Evolutionary conservation across 37 sponge, comb jelly and placozoan genomes (phyloP).

Genomic region (Agelas oroides): DNA sequence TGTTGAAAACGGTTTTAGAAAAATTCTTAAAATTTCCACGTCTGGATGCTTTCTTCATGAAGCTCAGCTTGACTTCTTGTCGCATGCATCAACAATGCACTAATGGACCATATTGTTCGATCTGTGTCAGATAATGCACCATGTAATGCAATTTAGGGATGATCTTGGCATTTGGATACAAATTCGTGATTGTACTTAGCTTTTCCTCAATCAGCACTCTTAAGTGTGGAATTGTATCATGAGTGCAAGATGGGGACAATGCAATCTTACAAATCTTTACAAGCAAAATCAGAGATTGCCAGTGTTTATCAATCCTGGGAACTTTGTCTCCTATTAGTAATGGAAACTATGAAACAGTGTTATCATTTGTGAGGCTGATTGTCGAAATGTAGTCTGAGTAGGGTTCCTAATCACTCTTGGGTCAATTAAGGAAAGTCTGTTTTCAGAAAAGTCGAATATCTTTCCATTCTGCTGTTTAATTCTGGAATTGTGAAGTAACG

Average conservation of each 20-base stretch:
- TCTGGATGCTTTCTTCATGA: slow-evolving; percentile 26
- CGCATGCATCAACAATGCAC: slow-evolving; percentile 48
- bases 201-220: slow-evolving; percentile 50
- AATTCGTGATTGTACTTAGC: slow-evolving; percentile 4
- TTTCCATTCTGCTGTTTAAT: slow-evolving; percentile 6
- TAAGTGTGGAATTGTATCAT: slow-evolving; percentile 37
- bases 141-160: slow-evolving; percentile 56
- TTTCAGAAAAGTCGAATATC: slow-evolving; percentile 4
- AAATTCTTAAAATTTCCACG: slow-evolving; percentile 45
- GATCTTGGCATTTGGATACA: slow-evolving; percentile 21
- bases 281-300: no score
- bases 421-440: background rate
- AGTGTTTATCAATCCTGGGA: no score
- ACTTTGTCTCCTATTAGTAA: slow-evolving; percentile 24
- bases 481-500: background rate
- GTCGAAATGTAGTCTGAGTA: background rate
- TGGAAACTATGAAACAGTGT: background rate
- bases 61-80: slow-evolving; percentile 53
- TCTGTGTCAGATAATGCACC: slow-evolving; percentile 52
- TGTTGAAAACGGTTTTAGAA: background rate
- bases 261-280: no score
- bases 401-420: no score
- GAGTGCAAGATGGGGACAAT: background rate
- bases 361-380: slow-evolving; percentile 23
- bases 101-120: slow-evolving; percentile 41